Evolutionary conservation across 2,113 vertebrate genomes (phyloP), one percentile per base, ranked within the genome.

Genomic region (Siniperca knerii): DNA sequence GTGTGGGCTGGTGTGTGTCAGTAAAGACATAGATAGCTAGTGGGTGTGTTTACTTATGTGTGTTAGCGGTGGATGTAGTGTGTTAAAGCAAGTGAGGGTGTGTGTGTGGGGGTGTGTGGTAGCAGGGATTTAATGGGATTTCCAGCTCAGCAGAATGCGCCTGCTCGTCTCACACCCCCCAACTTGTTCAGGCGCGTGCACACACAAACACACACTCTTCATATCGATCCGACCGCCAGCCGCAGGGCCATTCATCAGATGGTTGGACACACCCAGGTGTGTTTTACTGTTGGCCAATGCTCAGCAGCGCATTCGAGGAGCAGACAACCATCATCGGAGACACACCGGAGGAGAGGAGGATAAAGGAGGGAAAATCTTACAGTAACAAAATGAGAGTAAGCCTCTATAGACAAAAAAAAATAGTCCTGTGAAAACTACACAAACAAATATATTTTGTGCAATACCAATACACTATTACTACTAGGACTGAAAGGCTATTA

Each of bases 81-180:
- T 84, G 86, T 87, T 42, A 88, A 82, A 66, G 78, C 42, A 66
- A 70, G 79, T 71, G 65, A 65, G 72, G 60, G 69, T 71, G 78
- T 60, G 78, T 29, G 79, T 54, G 79, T 75, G 35, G 35, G 35
- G 35, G 82, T 42, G 79, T 75, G 87, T 75, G 70, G 82, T 71
- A 88, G 88, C 25, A 58, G 91, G 91, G 90, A 94, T 94, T 95
- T 96, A 95, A 95, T 95, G 92, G 95, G 94, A 96, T 95, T 96
- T 95, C 94, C 93, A 95, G 92, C 92, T 94, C 94, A 95, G 94
- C 92, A 94, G 92, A 95, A 95, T 76, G 81, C 89, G 79, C 92
- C 87, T 86, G 87, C 87, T 92, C 75, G 57, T 90, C 88, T 90
- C 85, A 83, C 70, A 50, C 75, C 73, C 74, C 29, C 40, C 88